Evolutionary conservation across 2,888 invertebrate species (phyloP).

Genomic region (Steinernema hermaphroditum): DNA sequence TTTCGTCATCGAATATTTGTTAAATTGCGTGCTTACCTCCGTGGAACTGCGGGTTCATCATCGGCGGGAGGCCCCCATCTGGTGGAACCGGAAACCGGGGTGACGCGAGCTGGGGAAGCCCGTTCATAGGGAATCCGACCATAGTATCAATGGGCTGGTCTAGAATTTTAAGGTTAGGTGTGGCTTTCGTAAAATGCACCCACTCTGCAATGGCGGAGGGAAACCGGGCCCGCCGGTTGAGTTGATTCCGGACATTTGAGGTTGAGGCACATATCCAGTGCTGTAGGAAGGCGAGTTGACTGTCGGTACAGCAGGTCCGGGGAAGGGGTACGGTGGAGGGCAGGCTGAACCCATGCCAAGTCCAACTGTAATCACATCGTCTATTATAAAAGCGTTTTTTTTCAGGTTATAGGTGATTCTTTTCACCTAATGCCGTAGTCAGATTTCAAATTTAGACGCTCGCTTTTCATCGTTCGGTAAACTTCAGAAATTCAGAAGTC

Average conservation of each 20-base stretch:
- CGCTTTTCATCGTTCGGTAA: too few relatives aligned
- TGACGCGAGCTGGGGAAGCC: background rate
- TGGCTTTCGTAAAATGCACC: background rate
- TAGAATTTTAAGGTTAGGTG: background rate
- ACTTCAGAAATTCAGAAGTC: background rate
- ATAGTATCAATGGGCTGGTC: constrained; percentile 15
- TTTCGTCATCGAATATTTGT: too few relatives aligned
- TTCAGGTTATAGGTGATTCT: too few relatives aligned
- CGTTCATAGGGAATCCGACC: background rate
- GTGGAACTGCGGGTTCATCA: constrained; percentile 17
- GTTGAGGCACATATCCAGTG: constrained; percentile 21
- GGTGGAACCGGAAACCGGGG: constrained; percentile 12
- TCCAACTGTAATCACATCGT: too few relatives aligned
- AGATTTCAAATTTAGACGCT: too few relatives aligned
- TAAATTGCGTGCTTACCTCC: background rate
- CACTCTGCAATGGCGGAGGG: background rate
- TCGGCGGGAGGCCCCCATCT: constrained; percentile 4
- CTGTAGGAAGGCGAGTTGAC: constrained; percentile 19
- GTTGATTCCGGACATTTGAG: background rate
- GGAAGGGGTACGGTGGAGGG: constrained; percentile 24
- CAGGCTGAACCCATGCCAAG: background rate
- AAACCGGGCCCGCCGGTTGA: constrained; percentile 17
- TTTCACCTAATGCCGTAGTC: too few relatives aligned
- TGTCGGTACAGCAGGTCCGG: background rate
- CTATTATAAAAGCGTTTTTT: too few relatives aligned